Evolutionary conservation across 2,113 vertebrate species (phyloP), one percentile per base, ranked within the genome.

Genomic region (Maylandia zebra): DNA sequence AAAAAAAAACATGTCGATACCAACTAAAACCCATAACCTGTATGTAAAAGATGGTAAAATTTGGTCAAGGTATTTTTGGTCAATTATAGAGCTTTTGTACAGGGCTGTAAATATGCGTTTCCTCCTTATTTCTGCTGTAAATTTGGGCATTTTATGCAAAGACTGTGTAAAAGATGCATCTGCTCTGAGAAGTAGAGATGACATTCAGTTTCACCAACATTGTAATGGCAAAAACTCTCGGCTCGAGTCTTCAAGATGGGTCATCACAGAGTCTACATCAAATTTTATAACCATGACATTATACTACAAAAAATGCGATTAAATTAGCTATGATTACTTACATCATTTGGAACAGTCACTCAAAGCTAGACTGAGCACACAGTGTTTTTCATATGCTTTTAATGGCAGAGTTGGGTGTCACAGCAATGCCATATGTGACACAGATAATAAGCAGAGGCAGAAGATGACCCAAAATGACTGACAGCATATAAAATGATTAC

Each of bases 181-280:
- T 71, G 11, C 7, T 69, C 64, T 69, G n/a, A 71, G 38, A 43
- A 43, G 38, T 43, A 71, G 43, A 10, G 38, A 24, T 6, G 2
- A 43, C 3, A 16, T 43, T 24, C 0, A 45, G 66, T 71, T 45
- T 71, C 13, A 71, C 12, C 38, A 71, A 71, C 3, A 71, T 16
- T 24, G 13, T 8, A 43, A 71, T 27, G 66, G 38, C 5, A 0
- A 74, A 16, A 45, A 45, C 1, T 16, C n/a, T 71, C 1, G 1
- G 12, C 38, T 71, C 6, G 1, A 48, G 41, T 2, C 24, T 48
- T 76, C 71, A 0, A 76, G 16, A 48, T 17, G 1, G 41, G 3
- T 43, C 69, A 11, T 30, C 9, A 76, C 69, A 76, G 11, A 22
- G 69, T 2, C 69, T 76, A 17, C n/a, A 41, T 10, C 22, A 48